Base-by-base conservation (phyloP, 2,797 vertebrate genomes). In the Melanotaenia trifasciata region DNA sequence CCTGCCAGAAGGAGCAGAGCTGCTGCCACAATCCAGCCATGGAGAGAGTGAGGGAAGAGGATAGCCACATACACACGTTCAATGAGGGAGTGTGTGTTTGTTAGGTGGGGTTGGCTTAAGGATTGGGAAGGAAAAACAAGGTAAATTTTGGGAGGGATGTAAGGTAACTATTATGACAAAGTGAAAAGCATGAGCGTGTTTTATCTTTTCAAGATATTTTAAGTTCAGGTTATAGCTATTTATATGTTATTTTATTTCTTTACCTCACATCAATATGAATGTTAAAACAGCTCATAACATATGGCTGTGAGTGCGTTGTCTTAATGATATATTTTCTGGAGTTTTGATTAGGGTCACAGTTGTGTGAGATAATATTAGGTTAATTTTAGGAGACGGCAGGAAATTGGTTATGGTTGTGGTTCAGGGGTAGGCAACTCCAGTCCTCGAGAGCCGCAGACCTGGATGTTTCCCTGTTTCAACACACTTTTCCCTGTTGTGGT, bases 21-120 rank as follows among this genome's bases (percentile, higher is more conserved):
- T 84, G 90, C 89, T 85, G 89, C 84, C 80, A 70, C 84, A 78
- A 74, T 74, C 67, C 78, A 88, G 90, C 93, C 93, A 95, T 94
- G 85, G 79, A 82, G 79, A 90, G 76, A 92, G 84, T 89, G 88
- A 90, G 58, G 67, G n/a, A 68, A 54, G 63, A 85, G 63, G 80
- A 78, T 78, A 64, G 71, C 63, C 61, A 64, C 73, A 65, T 59
- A 77, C 71, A 74, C 62, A 59, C 66, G 68, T 76, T 78, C 76
- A 66, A 63, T 45, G 69, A 58, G 76, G 57, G 81, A 62, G 74
- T 83, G 81, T 85, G 82, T 73, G 53, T 83, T 54, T 60, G 64
- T 64, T 81, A 77, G 83, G 72, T 86, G 80, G 89, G 68, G 79
- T 83, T 87, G 70, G 81, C 83, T 81, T 64, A 20, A 76, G 64